phyloP scores from a whole-genome alignment of 2,797 vertebrate species.

The Bovichtus variegatus region DNA sequence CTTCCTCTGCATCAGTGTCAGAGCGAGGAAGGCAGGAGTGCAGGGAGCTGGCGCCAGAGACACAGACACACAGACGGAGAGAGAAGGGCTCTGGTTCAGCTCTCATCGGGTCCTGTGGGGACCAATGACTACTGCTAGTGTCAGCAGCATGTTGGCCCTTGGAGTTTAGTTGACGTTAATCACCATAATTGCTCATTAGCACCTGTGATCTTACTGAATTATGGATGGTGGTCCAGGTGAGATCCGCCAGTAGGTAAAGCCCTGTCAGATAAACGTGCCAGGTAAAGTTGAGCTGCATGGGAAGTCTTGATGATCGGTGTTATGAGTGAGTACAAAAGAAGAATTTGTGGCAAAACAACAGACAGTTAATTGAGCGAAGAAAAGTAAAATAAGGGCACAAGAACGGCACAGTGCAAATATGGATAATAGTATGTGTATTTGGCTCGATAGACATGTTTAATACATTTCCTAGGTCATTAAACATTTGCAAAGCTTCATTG shows the following conservation, averaged over 20 bases:
- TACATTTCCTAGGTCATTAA: neutral
- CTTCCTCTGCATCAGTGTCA: slow-evolving; percentile 75
- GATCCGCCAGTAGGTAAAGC: slow-evolving; percentile 44
- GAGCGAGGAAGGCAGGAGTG: slow-evolving; percentile 49
- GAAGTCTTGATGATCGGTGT: slow-evolving; percentile 25
- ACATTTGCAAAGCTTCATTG: neutral
- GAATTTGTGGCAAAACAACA: slow-evolving; percentile 49
- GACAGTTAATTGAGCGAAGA: slow-evolving; percentile 50
- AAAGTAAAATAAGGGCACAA: slow-evolving; percentile 47
- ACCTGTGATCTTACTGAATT: slow-evolving; percentile 68
- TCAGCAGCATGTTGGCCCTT: slow-evolving; percentile 45
- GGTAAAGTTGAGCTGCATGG: slow-evolving; percentile 18
- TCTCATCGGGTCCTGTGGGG: slow-evolving; percentile 42
- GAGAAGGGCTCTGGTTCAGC: slow-evolving; percentile 50
- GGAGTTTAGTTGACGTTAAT: slow-evolving; percentile 57
- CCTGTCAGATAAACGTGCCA: slow-evolving; percentile 51
- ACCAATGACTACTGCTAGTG: slow-evolving; percentile 48
- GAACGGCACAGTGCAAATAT: slow-evolving; percentile 18
- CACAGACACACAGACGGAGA: slow-evolving; percentile 41
- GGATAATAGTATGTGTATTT: neutral
- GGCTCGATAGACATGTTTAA: neutral
- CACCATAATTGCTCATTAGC: slow-evolving; percentile 55
- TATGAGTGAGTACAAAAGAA: slow-evolving; percentile 38
- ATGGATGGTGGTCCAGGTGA: slow-evolving; percentile 49
- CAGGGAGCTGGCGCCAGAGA: slow-evolving; percentile 73